These are phyloP conservation scores for Oreocharis arfaki DNA, from an alignment of 2,113 vertebrate genomes.

Conservation along the genomic window DNA sequence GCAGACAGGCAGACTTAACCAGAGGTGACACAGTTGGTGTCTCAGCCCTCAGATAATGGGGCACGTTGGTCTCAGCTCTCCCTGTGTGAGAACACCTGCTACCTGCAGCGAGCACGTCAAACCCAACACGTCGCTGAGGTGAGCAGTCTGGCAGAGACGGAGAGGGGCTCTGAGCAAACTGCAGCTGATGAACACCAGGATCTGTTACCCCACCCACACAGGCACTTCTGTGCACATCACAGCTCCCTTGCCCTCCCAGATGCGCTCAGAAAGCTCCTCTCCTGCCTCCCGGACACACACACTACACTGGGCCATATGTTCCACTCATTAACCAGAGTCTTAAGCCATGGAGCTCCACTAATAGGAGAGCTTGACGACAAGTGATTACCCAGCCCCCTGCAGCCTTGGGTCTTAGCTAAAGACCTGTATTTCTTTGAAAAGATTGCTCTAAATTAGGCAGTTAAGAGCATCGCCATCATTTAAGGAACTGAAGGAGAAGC, in stretches of 20 bases:
- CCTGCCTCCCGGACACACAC: not conserved
- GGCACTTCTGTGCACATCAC: not conserved
- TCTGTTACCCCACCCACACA: not conserved
- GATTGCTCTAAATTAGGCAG: conserved; percentile 42
- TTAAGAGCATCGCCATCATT: not conserved
- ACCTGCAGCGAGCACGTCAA: not conserved
- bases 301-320: not conserved
- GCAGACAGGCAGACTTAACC: not conserved
- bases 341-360: conserved; percentile 28
- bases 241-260: not conserved
- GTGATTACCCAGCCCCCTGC: not conserved
- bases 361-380: conserved; percentile 24
- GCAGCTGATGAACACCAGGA: not conserved
- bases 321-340: conserved; percentile 8
- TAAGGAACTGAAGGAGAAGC: not conserved
- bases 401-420: conserved; percentile 37
- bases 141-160: not conserved
- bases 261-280: not conserved
- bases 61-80: not conserved
- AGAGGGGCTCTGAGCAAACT: not conserved
- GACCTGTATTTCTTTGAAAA: conserved; percentile 48
- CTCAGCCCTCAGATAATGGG: not conserved
- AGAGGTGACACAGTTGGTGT: not conserved
- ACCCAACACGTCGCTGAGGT: not conserved
- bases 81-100: not conserved